A percentile compares a stretch with the other conserved stretches of the same genome.
Evolutionary conservation across 2,888 invertebrate species (phyloP).

Genomic region (Drosophila eohydei): DNA sequence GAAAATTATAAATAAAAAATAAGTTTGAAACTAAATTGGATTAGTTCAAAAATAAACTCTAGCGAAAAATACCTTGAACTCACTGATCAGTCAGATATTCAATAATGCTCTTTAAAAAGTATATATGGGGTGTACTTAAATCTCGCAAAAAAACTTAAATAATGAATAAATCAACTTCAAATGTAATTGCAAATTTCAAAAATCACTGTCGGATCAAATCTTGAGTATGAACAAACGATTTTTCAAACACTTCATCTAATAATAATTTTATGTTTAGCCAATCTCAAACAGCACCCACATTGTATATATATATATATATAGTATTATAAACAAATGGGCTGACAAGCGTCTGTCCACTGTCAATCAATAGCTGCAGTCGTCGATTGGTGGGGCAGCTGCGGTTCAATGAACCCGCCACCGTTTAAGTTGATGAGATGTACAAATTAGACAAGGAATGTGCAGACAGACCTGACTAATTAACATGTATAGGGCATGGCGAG

Average conservation of each 20-base stretch:
- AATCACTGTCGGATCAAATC: neutral
- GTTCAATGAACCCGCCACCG: conserved; percentile 57
- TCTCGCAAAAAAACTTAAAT: too few relatives aligned
- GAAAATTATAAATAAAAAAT: neutral
- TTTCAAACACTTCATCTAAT: conserved; percentile 13
- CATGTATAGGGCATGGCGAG: conserved; percentile 45
- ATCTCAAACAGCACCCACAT: conserved; percentile 12
- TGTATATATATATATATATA: conserved; percentile 16
- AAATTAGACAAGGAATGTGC: conserved; percentile 69
- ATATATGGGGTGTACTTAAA: neutral
- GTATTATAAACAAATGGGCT: conserved; percentile 41
- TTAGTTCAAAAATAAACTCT: neutral
- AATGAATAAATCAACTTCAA: neutral
- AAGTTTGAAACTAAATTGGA: neutral
- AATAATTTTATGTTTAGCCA: conserved; percentile 27
- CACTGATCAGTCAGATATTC: neutral
- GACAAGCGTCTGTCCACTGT: conserved; percentile 69
- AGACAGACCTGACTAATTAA: conserved; percentile 66
- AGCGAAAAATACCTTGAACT: conserved; percentile 6
- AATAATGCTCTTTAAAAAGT: neutral
- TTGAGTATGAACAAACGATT: neutral
- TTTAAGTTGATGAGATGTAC: conserved; percentile 66
- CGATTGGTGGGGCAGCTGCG: conserved; percentile 41
- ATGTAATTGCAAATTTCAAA: neutral
- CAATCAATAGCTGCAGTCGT: conserved; percentile 73